Evolutionary conservation across 1,140 invertebrate genomes (phyloP).

Genomic region (Piezodorus guildinii): DNA sequence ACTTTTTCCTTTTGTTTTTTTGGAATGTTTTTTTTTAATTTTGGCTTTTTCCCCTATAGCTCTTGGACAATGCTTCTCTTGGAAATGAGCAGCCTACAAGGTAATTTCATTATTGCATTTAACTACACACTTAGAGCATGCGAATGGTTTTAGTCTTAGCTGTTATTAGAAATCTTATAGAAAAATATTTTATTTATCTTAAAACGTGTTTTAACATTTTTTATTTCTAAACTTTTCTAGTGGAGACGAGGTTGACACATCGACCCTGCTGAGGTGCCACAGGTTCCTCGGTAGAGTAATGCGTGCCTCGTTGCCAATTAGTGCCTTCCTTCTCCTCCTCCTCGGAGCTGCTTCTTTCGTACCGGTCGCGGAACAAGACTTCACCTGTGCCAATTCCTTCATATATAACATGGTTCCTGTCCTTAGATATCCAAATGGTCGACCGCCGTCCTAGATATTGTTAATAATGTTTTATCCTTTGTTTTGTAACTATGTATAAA

Average conservation of each 20-base stretch:
- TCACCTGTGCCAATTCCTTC: slow-evolving; percentile 70
- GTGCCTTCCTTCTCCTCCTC: slow-evolving; percentile 75
- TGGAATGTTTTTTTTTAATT: slow-evolving; percentile 29
- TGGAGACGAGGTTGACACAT: slow-evolving; percentile 45
- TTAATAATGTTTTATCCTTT: not conserved
- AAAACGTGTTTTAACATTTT: not conserved
- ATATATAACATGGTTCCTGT: slow-evolving; percentile 69
- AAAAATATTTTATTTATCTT: not conserved
- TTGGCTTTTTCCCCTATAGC: slow-evolving; percentile 37
- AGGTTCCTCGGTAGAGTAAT: slow-evolving; percentile 77
- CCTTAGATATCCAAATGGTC: slow-evolving; percentile 75
- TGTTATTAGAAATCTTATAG: no score
- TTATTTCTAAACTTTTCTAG: no score
- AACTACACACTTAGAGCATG: slow-evolving; percentile 26
- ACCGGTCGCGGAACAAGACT: slow-evolving; percentile 73
- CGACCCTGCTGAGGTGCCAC: slow-evolving; percentile 57
- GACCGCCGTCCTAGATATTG: slow-evolving; percentile 62
- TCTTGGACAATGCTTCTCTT: slow-evolving; percentile 43
- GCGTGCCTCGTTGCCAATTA: slow-evolving; percentile 79
- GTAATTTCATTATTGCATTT: slow-evolving; percentile 43
- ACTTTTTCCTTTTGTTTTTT: slow-evolving; percentile 32
- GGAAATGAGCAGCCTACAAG: slow-evolving; percentile 35
- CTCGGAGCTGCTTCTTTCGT: slow-evolving; percentile 78
- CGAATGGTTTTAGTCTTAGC: not conserved
- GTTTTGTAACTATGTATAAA: slow-evolving; percentile 1